Conservation (phyloP, 2,888 invertebrate genomes). For the Lasioglossum oenotherae region DNA sequence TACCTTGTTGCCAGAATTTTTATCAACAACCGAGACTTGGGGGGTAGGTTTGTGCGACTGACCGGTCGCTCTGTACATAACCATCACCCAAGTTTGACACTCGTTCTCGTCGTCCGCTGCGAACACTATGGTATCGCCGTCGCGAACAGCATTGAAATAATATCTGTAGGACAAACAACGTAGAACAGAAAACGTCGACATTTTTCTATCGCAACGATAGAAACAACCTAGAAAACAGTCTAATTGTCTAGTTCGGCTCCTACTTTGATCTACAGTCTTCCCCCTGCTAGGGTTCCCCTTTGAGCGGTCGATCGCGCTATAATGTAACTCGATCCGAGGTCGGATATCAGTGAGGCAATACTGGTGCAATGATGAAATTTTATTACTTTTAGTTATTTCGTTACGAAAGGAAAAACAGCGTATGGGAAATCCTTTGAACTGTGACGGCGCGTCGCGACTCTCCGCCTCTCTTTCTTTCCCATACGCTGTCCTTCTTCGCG, state of each 20-base stretch:
- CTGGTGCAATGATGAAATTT: too few relatives aligned
- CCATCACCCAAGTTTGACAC: constrained; percentile 99
- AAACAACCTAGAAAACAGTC: not conserved
- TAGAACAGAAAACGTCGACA: constrained; percentile 20
- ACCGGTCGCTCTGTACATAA: constrained; percentile 99
- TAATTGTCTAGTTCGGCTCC: not conserved
- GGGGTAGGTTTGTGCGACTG: constrained; percentile 99
- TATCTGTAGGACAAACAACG: constrained; percentile 85
- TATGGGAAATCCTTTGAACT: too few relatives aligned
- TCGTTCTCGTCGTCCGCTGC: constrained; percentile 99
- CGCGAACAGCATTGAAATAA: constrained; percentile 99
- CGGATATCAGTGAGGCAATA: too few relatives aligned
- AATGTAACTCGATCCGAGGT: too few relatives aligned
- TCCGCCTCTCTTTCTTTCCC: too few relatives aligned
- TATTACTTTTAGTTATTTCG: too few relatives aligned
- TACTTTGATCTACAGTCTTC: not conserved
- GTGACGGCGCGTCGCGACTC: too few relatives aligned
- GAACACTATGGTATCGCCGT: constrained; percentile 98
- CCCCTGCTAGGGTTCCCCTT: too few relatives aligned
- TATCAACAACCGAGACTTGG: constrained; percentile 92
- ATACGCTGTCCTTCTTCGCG: too few relatives aligned
- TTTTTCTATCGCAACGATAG: not conserved
- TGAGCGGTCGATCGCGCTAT: too few relatives aligned
- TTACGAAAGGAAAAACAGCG: too few relatives aligned
- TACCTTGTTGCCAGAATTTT: constrained; percentile 94